These are phyloP conservation scores for Thecophora atra DNA, from an alignment of 2,888 invertebrate genomes.

Conservation along the genomic window DNA sequence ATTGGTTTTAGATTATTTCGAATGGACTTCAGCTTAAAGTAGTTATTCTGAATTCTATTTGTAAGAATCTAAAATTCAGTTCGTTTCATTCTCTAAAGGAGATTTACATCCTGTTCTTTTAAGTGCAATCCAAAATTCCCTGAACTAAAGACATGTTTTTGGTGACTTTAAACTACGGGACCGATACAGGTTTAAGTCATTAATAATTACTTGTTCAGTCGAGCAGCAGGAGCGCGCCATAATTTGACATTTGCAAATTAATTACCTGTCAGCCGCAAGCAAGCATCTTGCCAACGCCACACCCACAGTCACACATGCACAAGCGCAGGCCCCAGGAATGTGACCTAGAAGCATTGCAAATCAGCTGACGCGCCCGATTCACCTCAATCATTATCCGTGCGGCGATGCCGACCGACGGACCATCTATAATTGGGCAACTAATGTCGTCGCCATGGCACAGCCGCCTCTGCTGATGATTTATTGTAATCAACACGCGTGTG, in stretches of 20 bases:
- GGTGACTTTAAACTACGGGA: not conserved
- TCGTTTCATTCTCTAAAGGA: too few relatives aligned
- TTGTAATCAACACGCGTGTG: conserved; percentile 31
- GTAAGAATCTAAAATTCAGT: too few relatives aligned
- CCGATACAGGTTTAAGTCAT: not conserved
- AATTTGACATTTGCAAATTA: conserved; percentile 38
- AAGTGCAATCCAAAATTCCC: not conserved
- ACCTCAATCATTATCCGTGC: not conserved
- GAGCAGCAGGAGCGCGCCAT: not conserved
- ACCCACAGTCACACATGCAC: not conserved
- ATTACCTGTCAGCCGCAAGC: conserved; percentile 42
- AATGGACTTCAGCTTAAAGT: too few relatives aligned
- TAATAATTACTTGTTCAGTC: not conserved
- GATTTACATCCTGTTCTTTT: too few relatives aligned
- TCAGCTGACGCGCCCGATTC: not conserved
- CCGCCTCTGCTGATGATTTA: conserved; percentile 29
- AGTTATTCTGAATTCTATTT: too few relatives aligned
- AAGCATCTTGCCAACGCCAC: conserved; percentile 25
- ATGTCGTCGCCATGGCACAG: conserved; percentile 30
- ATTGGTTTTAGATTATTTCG: too few relatives aligned
- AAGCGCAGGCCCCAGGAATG: not conserved
- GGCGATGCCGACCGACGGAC: not conserved
- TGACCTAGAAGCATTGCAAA: conserved; percentile 2
- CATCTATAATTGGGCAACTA: conserved; percentile 30
- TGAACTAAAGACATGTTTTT: not conserved